Conservation (phyloP, 2,113 vertebrate species). For the Monopterus albus region DNA sequence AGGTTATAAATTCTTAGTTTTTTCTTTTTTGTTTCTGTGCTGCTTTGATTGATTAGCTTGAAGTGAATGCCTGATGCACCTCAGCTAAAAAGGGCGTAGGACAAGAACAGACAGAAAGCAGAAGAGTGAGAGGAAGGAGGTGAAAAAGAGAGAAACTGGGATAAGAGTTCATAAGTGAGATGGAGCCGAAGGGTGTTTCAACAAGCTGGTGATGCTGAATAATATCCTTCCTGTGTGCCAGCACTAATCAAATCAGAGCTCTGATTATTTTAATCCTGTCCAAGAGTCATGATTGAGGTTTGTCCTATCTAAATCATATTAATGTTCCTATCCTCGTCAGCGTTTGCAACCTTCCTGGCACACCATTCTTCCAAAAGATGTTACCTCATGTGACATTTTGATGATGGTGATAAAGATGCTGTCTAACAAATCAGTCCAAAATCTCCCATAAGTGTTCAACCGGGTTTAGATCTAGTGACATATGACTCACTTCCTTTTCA, state of each 20-base stretch:
- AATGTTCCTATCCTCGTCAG: neutral
- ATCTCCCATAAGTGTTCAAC: no score
- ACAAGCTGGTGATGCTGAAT: slow-evolving; percentile 34
- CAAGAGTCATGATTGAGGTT: slow-evolving; percentile 16
- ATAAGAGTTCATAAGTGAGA: slow-evolving; percentile 15
- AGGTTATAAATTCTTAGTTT: neutral
- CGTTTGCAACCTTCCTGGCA: slow-evolving; percentile 21
- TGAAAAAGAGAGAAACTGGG: neutral
- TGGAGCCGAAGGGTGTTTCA: slow-evolving; percentile 34
- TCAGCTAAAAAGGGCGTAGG: neutral
- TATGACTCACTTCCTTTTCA: no score
- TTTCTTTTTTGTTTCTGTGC: neutral
- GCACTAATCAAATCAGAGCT: slow-evolving; percentile 46
- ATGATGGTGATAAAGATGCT: no score
- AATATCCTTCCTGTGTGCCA: slow-evolving; percentile 30
- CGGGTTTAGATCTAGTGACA: no score
- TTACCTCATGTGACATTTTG: no score
- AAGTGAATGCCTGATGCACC: neutral
- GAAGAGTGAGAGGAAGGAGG: neutral
- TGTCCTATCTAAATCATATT: slow-evolving; percentile 30
- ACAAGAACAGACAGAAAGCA: neutral
- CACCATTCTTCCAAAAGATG: no score
- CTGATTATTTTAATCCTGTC: slow-evolving; percentile 43
- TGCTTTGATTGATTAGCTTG: neutral
- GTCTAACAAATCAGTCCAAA: no score